phyloP scores from a whole-genome alignment of 2,113 vertebrate species.

The Beaufortia kweichowensis region DNA sequence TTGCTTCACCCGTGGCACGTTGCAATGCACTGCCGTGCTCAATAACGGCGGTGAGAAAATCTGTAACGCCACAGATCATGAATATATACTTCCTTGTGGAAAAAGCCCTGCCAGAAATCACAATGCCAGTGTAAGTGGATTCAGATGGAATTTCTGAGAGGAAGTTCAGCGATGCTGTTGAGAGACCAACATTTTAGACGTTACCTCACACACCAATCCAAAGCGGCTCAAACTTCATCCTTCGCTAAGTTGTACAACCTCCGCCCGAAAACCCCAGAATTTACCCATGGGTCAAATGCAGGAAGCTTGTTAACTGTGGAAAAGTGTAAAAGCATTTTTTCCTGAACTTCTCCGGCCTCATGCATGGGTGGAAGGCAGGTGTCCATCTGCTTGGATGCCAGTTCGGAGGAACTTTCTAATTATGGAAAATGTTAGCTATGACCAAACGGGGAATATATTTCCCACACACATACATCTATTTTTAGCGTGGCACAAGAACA shows the following conservation, averaged over 20 bases:
- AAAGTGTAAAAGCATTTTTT: slow-evolving; percentile 51
- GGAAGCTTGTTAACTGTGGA: slow-evolving; percentile 53
- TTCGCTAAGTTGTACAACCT: slow-evolving; percentile 36
- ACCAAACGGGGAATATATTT: slow-evolving; percentile 45
- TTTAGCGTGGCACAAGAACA: slow-evolving; percentile 38
- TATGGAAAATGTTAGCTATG: slow-evolving; percentile 32
- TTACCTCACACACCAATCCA: slow-evolving; percentile 62
- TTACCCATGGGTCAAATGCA: slow-evolving; percentile 50
- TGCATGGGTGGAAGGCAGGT: slow-evolving; percentile 37
- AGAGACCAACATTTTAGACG: slow-evolving; percentile 61
- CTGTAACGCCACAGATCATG: slow-evolving; percentile 5
- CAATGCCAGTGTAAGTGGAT: background rate
- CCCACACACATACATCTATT: slow-evolving; percentile 31
- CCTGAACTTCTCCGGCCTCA: slow-evolving; percentile 13
- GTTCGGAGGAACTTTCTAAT: slow-evolving; percentile 27
- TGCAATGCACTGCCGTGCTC: background rate
- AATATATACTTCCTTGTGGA: slow-evolving; percentile 30
- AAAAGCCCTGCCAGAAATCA: background rate
- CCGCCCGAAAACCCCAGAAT: slow-evolving; percentile 47
- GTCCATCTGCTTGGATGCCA: slow-evolving; percentile 25
- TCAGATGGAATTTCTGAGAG: background rate
- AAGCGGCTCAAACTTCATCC: slow-evolving; percentile 44
- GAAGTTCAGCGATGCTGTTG: slow-evolving; percentile 44
- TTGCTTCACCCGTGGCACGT: background rate
- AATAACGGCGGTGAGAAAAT: slow-evolving; percentile 15